Evolutionary conservation across 1,140 invertebrate genomes (phyloP).

Genomic region (Hyles vespertilio): DNA sequence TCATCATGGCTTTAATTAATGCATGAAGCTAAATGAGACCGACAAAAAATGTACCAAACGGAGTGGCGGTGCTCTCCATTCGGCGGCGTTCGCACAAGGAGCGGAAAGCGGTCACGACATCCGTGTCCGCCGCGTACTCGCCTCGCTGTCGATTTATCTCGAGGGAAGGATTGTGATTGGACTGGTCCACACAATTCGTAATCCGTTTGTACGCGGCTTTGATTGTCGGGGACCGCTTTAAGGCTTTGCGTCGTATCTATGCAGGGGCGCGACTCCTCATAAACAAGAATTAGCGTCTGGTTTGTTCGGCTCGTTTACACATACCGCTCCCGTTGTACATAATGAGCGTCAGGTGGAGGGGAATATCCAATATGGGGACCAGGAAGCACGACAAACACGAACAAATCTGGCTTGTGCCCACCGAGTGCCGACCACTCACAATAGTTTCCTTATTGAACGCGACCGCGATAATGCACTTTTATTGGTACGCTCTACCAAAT

Average conservation of each 20-base stretch:
- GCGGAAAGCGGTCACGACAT: slow-evolving; percentile 37
- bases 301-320: slow-evolving; percentile 67
- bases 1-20: slow-evolving; percentile 47
- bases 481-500: neutral
- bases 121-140: slow-evolving; percentile 28
- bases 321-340: slow-evolving; percentile 60
- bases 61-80: neutral
- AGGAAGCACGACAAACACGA: slow-evolving; percentile 56
- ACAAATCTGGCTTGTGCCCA: slow-evolving; percentile 34
- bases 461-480: slow-evolving; percentile 11
- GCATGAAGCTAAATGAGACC: slow-evolving; percentile 35
- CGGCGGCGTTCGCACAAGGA: slow-evolving; percentile 9
- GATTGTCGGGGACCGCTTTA: slow-evolving; percentile 50
- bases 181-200: slow-evolving; percentile 27
- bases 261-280: slow-evolving; percentile 47
- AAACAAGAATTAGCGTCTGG: slow-evolving; percentile 71
- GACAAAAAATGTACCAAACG: slow-evolving; percentile 29
- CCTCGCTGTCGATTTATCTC: slow-evolving; percentile 26
- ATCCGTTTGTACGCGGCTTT: slow-evolving; percentile 32
- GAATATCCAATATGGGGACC: slow-evolving; percentile 56
- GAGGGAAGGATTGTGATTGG: slow-evolving; percentile 30
- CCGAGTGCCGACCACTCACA: slow-evolving; percentile 16
- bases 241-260: slow-evolving; percentile 50
- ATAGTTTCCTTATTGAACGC: slow-evolving; percentile 33
- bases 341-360: slow-evolving; percentile 45